These are phyloP conservation scores for Drosophila micromelanica DNA, from an alignment of 1,140 invertebrate species.

Conservation along the genomic window DNA sequence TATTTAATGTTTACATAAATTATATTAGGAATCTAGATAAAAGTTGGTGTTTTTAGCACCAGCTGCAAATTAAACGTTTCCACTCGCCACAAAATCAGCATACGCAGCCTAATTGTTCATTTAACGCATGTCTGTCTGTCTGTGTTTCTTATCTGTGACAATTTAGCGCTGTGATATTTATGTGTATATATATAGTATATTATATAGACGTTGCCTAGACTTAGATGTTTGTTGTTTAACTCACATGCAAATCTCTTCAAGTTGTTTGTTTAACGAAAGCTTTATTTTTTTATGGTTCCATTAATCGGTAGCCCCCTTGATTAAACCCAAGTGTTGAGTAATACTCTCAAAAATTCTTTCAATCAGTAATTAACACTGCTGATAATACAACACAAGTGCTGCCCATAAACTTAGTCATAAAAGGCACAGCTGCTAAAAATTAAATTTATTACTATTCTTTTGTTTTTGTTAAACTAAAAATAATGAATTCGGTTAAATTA, in stretches of 20 bases:
- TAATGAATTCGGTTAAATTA: no score
- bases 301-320: background rate
- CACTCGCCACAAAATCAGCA: conserved; percentile 22
- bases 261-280: conserved; percentile 2
- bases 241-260: conserved; percentile 6
- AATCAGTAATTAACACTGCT: background rate
- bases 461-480: no score
- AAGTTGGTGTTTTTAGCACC: background rate
- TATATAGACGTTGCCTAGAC: conserved; percentile 1
- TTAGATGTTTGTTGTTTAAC: background rate
- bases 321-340: conserved; percentile 2
- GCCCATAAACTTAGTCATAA: conserved; percentile 18
- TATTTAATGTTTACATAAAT: background rate
- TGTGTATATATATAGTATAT: background rate
- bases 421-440: background rate
- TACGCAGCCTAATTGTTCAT: conserved; percentile 58
- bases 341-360: background rate
- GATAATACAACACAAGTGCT: conserved; percentile 8
- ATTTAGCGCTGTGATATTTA: conserved; percentile 7
- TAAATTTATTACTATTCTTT: no score
- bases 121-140: background rate
- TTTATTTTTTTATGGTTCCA: background rate
- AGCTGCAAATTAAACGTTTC: conserved; percentile 24
- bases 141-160: conserved; percentile 5
- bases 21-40: background rate